phyloP scores from a whole-genome alignment of 2,797 vertebrate genomes.

The Halcyon chelicuti region DNA sequence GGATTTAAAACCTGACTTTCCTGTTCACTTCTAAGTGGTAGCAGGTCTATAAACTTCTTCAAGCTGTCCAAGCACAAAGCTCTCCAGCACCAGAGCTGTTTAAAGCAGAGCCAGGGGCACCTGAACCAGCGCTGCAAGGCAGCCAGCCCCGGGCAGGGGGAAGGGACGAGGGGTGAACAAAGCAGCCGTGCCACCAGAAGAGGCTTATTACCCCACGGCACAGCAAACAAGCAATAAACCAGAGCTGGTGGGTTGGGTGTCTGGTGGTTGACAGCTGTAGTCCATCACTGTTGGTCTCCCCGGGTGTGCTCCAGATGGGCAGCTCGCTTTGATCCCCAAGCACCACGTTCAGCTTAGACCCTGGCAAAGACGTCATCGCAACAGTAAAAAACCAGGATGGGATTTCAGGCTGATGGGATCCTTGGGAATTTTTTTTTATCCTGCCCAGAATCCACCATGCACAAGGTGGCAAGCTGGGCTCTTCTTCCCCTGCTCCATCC shows the following conservation, averaged over 20 bases:
- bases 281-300: background rate
- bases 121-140: too few species aligned
- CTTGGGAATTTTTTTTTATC: background rate
- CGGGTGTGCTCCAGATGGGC: background rate
- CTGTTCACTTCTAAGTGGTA: accelerated
- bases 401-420: background rate
- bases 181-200: background rate
- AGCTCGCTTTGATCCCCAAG: background rate
- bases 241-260: accelerated
- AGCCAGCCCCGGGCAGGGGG: background rate
- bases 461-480: background rate
- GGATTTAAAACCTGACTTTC: background rate
- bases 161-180: accelerated
- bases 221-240: background rate
- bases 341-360: background rate
- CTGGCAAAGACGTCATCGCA: accelerated
- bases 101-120: background rate
- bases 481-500: background rate
- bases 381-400: background rate
- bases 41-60: background rate
- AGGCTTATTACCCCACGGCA: background rate
- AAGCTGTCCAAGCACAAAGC: accelerated
- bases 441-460: background rate
- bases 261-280: background rate
- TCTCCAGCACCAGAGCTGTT: background rate